Evolutionary conservation across 2,113 vertebrate genomes (phyloP), one percentile per base, ranked within the genome.

Genomic region (Bungarus multicinctus): DNA sequence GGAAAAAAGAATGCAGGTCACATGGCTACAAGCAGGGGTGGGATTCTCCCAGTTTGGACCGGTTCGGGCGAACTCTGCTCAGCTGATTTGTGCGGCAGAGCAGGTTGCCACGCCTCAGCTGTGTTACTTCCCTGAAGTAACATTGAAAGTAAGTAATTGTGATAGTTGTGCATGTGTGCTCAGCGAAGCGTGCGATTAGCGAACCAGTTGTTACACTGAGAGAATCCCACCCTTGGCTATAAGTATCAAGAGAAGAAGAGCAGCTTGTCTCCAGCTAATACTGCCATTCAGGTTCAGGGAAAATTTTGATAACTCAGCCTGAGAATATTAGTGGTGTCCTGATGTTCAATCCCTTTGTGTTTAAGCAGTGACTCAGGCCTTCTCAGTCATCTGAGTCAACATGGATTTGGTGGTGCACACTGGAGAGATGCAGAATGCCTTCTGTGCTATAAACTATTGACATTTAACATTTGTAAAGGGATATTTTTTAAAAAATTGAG

Each of bases 401-500:
- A 81, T 81, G 34, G 25, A 27, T 16, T 18, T n/a, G 7, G 14
- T 53, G 52, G 20, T 43, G 54, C 74, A 23, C 5, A 27, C 5
- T 47, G 20, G 54, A 86, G 16, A 57, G 12, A 47, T 50, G 12
- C 54, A 60, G 85, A 60, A 52, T 60, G 43, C 85, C 55, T 60
- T 50, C 58, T 69, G 20, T 55, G 50, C 58, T 54, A 10, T 39
- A 9, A 88, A 88, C 12, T 4, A 25, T 18, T 58, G 86, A 86
- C 39, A n/a, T 60, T 91, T 60, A 53, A 52, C 87, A 53, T 9
- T 30, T 88, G 16, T 45, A 85, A 14, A 87, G 52, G 81, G 54
- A 69, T 69, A 2, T 45, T 47, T 34, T 23, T 3, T 1, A 0
- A 0, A 74, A 87, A 74, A 57, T 0, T 2, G 64, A 64, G 7